Percentiles rank a stretch among this genome's conserved stretches.
Evolutionary conservation across 2,797 vertebrate genomes (phyloP).

Genomic region (Tarsius wallacei): DNA sequence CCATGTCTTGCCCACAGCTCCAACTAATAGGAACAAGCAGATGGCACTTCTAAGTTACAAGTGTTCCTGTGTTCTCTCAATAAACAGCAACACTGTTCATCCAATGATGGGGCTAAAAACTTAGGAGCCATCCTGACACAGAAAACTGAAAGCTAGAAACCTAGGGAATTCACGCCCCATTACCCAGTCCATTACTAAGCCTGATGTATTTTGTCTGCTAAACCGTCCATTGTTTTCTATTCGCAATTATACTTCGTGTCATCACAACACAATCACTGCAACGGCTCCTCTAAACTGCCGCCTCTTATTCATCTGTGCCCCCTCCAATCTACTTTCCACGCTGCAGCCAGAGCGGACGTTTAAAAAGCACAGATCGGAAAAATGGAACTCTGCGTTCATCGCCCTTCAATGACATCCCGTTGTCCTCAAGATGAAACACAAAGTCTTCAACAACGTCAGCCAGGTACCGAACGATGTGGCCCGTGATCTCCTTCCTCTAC

Average conservation of each 20-base stretch:
- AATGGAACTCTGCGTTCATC: background rate
- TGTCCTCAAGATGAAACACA: background rate
- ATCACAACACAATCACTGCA: background rate
- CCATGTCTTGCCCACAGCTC: background rate
- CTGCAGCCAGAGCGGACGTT: background rate
- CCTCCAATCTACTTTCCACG: background rate
- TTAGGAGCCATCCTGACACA: background rate
- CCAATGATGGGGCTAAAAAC: background rate
- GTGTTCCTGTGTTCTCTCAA: background rate
- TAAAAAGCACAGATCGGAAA: background rate
- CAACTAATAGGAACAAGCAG: background rate
- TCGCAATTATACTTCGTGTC: background rate
- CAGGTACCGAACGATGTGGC: background rate
- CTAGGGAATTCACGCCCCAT: background rate
- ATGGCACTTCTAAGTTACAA: background rate
- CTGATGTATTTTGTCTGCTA: background rate
- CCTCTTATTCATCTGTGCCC: background rate
- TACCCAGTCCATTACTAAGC: slow-evolving; percentile 2
- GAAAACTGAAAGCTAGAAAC: background rate
- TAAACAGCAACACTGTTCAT: background rate
- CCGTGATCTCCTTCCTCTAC: background rate
- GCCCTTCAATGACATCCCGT: background rate
- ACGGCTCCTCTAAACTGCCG: background rate
- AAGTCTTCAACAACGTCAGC: background rate
- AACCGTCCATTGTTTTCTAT: background rate